Conservation (phyloP, 2,113 vertebrate species). For the Salvelinus namaycush region DNA sequence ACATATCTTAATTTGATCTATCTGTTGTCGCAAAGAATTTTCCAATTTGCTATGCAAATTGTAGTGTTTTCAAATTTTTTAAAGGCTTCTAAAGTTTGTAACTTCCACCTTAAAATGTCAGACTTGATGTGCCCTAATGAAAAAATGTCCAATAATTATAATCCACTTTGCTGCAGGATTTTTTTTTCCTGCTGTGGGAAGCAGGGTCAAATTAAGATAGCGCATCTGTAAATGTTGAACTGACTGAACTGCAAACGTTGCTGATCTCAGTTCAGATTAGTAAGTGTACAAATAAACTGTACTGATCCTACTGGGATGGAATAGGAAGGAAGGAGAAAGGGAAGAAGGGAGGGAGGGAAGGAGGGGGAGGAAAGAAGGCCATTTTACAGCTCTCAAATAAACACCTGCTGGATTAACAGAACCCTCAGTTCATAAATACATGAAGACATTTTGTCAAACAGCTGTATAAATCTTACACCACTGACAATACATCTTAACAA, state of each 20-base stretch:
- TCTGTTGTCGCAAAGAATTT: too few species aligned
- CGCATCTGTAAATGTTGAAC: too few species aligned
- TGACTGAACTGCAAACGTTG: neutral
- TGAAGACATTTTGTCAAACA: conserved; percentile 28
- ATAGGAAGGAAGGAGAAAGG: neutral
- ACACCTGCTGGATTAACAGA: conserved; percentile 31
- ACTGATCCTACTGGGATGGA: neutral
- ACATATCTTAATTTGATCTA: too few species aligned
- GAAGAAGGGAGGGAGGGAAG: neutral
- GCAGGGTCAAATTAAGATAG: too few species aligned
- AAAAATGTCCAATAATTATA: too few species aligned
- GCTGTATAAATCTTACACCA: conserved; percentile 30
- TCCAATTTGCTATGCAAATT: too few species aligned
- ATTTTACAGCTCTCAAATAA: conserved; percentile 24
- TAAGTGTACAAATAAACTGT: neutral
- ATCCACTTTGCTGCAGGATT: too few species aligned
- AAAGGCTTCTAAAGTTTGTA: too few species aligned
- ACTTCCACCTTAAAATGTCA: too few species aligned
- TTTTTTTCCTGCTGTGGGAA: too few species aligned
- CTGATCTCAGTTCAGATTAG: neutral
- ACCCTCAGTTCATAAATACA: neutral
- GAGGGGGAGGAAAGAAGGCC: neutral
- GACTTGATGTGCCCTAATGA: too few species aligned
- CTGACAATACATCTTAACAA: conserved; percentile 19
- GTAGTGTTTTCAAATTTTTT: too few species aligned